Conservation (phyloP, 2,113 vertebrate genomes). For the Cyanoramphus novaezelandiae region DNA sequence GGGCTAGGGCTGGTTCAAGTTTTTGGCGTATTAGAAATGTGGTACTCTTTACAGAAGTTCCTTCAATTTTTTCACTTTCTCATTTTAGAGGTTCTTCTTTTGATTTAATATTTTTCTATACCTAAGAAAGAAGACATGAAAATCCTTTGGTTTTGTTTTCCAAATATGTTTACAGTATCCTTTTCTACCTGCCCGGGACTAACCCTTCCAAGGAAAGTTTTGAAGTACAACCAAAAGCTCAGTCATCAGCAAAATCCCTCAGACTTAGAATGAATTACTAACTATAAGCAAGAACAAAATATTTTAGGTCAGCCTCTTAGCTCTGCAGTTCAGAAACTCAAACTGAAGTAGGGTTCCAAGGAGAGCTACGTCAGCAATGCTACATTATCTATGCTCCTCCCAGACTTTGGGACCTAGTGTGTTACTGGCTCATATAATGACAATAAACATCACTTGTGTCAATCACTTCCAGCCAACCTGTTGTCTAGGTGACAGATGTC, state of each 20-base stretch:
- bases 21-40: background rate
- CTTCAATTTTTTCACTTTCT: background rate
- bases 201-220: background rate
- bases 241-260: background rate
- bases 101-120: background rate
- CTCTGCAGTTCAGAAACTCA: background rate
- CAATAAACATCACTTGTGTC: background rate
- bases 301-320: background rate
- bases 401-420: background rate
- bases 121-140: background rate
- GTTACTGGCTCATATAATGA: background rate
- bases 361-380: background rate
- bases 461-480: background rate
- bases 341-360: background rate
- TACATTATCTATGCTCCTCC: background rate
- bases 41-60: background rate
- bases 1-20: background rate
- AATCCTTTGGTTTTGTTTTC: background rate
- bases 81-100: background rate
- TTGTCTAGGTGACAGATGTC: background rate
- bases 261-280: background rate
- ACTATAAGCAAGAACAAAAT: background rate
- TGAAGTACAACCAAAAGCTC: background rate
- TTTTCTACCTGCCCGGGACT: background rate
- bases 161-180: background rate